Conservation (phyloP, 1,140 invertebrate genomes). For the Phymastichus coffea region DNA sequence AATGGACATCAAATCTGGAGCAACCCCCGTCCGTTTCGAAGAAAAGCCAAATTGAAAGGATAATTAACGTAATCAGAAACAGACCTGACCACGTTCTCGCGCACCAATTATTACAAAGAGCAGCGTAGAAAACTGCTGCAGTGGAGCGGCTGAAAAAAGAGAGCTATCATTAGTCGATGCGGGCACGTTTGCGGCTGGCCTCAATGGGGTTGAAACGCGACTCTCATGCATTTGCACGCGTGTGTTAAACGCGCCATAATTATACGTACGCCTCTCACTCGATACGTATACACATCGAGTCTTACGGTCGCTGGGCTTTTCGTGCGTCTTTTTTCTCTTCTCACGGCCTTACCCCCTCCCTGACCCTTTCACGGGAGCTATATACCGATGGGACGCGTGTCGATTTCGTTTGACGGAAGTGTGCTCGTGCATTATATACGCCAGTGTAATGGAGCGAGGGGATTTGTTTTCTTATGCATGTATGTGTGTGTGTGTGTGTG, state of each 20-base stretch:
- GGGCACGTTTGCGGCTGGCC: constrained; percentile 36
- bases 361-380: not conserved
- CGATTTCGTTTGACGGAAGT: too few species aligned
- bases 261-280: constrained; percentile 33
- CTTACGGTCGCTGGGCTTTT: constrained; percentile 1
- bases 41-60: too few species aligned
- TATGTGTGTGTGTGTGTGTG: not conserved
- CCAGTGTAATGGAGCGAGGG: not conserved
- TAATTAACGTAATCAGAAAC: too few species aligned
- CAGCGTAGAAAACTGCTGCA: too few species aligned
- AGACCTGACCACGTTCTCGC: too few species aligned
- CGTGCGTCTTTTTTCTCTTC: too few species aligned
- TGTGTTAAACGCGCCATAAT: constrained; percentile 44
- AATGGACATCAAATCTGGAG: too few species aligned
- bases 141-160: too few species aligned
- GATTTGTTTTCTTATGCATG: not conserved
- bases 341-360: not conserved
- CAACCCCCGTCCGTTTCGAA: too few species aligned
- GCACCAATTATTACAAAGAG: too few species aligned
- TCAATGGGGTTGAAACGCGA: constrained; percentile 48
- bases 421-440: not conserved
- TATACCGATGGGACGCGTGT: not conserved
- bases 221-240: constrained; percentile 43
- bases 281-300: too few species aligned
- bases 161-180: constrained; percentile 43